phyloP scores from a whole-genome alignment of 2,797 vertebrate genomes.

The Chiroxiphia lanceolata region DNA sequence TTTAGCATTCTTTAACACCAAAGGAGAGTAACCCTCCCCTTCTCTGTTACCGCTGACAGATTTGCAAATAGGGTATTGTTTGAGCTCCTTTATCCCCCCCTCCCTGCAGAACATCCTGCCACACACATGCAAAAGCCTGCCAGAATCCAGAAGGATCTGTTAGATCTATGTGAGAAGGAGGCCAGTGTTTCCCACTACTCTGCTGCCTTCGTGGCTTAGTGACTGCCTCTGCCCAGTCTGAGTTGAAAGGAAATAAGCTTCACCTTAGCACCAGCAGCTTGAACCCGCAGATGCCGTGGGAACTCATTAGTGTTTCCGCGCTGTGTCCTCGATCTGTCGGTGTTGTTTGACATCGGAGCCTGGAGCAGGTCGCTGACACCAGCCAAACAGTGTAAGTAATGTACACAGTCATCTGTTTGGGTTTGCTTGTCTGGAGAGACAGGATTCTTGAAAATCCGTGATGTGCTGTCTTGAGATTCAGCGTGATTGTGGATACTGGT shows the following conservation, averaged over 20 bases:
- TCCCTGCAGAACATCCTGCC: not conserved
- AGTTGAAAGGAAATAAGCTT: not conserved
- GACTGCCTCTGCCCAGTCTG: not conserved
- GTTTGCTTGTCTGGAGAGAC: not conserved
- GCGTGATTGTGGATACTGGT: accelerated
- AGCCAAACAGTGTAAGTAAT: not conserved
- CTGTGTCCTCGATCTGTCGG: not conserved
- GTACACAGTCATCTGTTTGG: not conserved
- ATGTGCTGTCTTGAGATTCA: not conserved
- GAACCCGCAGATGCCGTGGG: not conserved
- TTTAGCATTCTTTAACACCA: not conserved
- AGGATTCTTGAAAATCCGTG: not conserved
- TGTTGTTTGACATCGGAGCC: not conserved
- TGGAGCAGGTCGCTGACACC: not conserved
- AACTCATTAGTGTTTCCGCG: not conserved
- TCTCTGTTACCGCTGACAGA: not conserved
- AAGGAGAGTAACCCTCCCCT: not conserved
- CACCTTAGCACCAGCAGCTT: not conserved
- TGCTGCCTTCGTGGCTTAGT: not conserved
- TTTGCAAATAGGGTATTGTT: not conserved
- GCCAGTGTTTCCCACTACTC: not conserved
- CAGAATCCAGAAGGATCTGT: not conserved
- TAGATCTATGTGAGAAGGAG: not conserved
- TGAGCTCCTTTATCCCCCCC: not conserved
- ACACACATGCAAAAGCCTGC: not conserved